Evolutionary conservation across 1,140 invertebrate species (phyloP), one percentile per base, ranked within the genome.

Genomic region (Sitophilus oryzae): DNA sequence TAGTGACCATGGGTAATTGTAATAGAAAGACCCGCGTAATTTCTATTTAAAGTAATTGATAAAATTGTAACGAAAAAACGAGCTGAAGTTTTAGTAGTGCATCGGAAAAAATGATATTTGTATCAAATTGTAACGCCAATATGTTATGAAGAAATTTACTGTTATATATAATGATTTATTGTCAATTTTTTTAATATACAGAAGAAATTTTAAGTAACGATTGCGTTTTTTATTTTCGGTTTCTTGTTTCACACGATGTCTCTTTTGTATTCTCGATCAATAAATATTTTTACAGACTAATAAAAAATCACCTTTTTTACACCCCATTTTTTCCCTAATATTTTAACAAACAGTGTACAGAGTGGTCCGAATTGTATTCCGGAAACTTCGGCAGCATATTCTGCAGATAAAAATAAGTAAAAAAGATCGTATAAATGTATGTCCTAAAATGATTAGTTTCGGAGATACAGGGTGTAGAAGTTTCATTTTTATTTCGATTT

Each of bases 101-200:
- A 65, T 65, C 53, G 66, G 66, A 67, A 67, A 67, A 67, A 67
- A 67, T 67, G 66, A 61, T 67, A 67, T 66, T 66, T 65, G 47
- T 66, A 62, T 61, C 56, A 57, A 52, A 57, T 60, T 38, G 23
- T 40, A 56, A 63, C 63, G 64, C 62, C 65, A 67, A 66, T 63
- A 63, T 44, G 46, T 60, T 61, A 60, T 48, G 59, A 61, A 59
- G 53, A 58, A 62, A 61, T 56, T 56, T 44, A 53, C 61, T 64
- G 59, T 66, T 65, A 65, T 66, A 62, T 61, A 38, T 55, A 66
- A 65, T 65, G 63, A 60, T 68, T 68, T 67, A 68, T 66, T 64
- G 65, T 67, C 67, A 68, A 68, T 68, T 68, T 68, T 66, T 68
- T 68, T 65, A 68, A 67, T 67, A 68, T 68, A 67, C 63, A 61